Evolutionary conservation across 2,113 vertebrate genomes (phyloP), one percentile per base, ranked within the genome.

Genomic region (Grantiella picta): DNA sequence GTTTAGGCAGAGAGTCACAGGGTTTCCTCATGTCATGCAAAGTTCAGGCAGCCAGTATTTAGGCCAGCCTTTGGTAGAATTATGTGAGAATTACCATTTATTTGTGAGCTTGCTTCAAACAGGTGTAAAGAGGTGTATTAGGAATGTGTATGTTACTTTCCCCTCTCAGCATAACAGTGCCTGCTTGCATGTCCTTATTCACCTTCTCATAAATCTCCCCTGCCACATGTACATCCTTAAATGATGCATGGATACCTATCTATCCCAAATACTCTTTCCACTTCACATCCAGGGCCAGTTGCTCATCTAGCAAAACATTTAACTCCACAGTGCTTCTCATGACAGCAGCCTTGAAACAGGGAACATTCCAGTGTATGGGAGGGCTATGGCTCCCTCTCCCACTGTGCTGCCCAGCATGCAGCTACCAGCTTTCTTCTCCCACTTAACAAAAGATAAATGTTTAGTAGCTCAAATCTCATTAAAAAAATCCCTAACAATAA

Each of bases 381-480:
- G 4, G 2, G 29, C 23, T 45, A 20, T 22, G 27, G 27, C 1
- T 4, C 4, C 5, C 12, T 36, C 8, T 78, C 25, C 15, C 15
- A 33, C 35, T n/a, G 17, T 1, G 1, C 29, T 61, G 29, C 15
- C 17, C 40, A 0, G 0, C 2, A 2, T 1, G 2, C 10, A 54
- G 40, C 29, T 68, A 11, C 28, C 71, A 80, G 31, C 18, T 14
- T 23, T 72, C 24, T 15, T 69, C 4, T 44, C 45, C 4, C 7
- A 28, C 7, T 64, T 52, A 72, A 28, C 4, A 35, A 35, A 85
- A 82, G 6, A 63, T 4, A 45, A 54, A 64, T 4, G 2, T 85
- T 81, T 45, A 63, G 18, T 13, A 53, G 17, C 15, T 70, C 56
- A 87, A 42, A 68, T 33, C 4, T 73, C 13, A 45, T 5, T n/a